Percentiles rank a stretch among this genome's conserved stretches.
Evolutionary conservation across 2,888 invertebrate species (phyloP).

Genomic region (Morinoia aosen): DNA sequence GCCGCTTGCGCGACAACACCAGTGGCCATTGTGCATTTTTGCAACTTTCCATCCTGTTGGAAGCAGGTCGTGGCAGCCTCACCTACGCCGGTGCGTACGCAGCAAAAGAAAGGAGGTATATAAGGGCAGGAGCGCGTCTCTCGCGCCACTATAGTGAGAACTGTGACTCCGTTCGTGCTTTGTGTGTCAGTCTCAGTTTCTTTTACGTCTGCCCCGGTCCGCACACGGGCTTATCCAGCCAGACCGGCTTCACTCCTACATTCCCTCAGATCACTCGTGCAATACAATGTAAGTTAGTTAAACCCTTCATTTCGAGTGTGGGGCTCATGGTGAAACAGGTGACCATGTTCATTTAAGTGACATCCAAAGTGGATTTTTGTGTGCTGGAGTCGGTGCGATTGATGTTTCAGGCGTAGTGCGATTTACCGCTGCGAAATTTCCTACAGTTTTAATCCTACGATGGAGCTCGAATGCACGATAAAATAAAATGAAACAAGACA

Average conservation of each 20-base stretch:
- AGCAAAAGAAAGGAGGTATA: conserved; percentile 49
- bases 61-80: conserved; percentile 26
- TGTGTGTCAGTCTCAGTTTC: conserved; percentile 7
- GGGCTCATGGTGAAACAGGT: neutral
- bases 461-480: neutral
- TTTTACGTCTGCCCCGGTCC: conserved; percentile 8
- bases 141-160: conserved; percentile 40
- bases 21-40: neutral
- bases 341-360: neutral
- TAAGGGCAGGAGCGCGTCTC: neutral
- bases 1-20: neutral
- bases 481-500: neutral
- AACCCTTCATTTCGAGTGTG: neutral
- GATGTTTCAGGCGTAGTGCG: neutral
- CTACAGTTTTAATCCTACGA: neutral
- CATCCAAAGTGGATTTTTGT: neutral
- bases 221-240: conserved; percentile 28
- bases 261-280: conserved; percentile 33
- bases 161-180: conserved; percentile 36
- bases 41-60: conserved; percentile 34
- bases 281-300: conserved; percentile 18
- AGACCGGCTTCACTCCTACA: conserved; percentile 32
- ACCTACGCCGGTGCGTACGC: neutral
- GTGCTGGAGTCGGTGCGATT: neutral
- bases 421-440: neutral